These are phyloP conservation scores for Crossocerus cetratus DNA, from an alignment of 2,888 invertebrate species.

Conservation along the genomic window DNA sequence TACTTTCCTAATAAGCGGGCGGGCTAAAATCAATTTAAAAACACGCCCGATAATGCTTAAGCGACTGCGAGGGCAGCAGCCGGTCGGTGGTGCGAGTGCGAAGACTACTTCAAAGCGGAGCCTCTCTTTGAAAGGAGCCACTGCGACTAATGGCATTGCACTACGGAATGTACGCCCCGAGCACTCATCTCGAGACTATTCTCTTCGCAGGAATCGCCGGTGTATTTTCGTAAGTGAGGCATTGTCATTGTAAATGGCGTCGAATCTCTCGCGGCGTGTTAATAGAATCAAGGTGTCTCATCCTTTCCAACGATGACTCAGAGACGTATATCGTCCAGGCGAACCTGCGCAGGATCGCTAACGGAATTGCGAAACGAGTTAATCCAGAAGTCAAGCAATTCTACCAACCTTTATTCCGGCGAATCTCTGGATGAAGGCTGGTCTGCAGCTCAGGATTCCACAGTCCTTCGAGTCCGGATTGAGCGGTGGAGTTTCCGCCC, in stretches of 20 bases:
- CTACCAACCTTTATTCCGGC: slow-evolving; percentile 89
- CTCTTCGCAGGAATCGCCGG: background rate
- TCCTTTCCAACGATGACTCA: slow-evolving; percentile 41
- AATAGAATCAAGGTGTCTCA: slow-evolving; percentile 19
- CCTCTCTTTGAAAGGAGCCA: background rate
- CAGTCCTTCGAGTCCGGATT: slow-evolving; percentile 87
- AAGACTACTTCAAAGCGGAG: background rate
- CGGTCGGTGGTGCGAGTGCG: background rate
- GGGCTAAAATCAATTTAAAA: background rate
- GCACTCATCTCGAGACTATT: no score
- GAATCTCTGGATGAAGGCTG: slow-evolving; percentile 90
- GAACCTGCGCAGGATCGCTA: no score
- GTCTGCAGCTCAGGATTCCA: slow-evolving; percentile 91
- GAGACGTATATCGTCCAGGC: background rate
- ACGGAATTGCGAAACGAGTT: background rate
- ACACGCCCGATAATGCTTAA: background rate
- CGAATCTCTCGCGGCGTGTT: slow-evolving; percentile 30
- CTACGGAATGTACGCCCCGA: background rate
- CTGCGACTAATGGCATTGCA: background rate
- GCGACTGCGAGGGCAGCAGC: background rate
- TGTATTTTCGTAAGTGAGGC: background rate
- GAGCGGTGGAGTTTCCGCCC: slow-evolving; percentile 73
- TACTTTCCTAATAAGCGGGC: background rate
- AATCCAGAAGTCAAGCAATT: slow-evolving; percentile 14
- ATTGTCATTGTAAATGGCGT: background rate